A percentile compares a stretch with the other conserved stretches of the same genome.
These are phyloP conservation scores for Syrmaticus mikado DNA, from an alignment of 2,113 vertebrate genomes.

Conservation along the genomic window DNA sequence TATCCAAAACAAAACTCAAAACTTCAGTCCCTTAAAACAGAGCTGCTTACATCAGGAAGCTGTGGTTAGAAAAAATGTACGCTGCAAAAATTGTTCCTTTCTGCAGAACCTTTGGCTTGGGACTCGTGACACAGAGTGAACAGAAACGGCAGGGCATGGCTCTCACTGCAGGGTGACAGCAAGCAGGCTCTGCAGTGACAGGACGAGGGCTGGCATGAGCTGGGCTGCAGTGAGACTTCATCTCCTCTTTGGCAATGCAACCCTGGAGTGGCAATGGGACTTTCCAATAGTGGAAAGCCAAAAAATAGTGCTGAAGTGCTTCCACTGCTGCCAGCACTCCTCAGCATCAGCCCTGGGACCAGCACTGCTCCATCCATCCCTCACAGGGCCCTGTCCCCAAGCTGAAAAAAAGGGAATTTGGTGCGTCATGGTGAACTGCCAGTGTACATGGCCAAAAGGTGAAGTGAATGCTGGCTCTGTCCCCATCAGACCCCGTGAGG, in stretches of 20 bases:
- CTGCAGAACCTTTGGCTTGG: background rate
- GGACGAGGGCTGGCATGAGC: background rate
- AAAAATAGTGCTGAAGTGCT: background rate
- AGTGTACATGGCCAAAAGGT: background rate
- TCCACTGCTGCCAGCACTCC: background rate
- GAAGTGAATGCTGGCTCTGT: background rate
- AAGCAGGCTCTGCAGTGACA: background rate
- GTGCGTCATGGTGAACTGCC: background rate
- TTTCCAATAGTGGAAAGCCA: background rate
- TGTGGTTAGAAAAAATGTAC: background rate
- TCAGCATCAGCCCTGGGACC: background rate
- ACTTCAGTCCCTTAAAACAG: background rate
- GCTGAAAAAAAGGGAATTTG: background rate
- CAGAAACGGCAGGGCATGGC: background rate
- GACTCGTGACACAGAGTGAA: background rate
- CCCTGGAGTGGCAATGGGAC: background rate
- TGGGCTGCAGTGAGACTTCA: fast-evolving
- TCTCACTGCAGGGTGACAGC: background rate
- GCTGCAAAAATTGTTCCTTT: background rate
- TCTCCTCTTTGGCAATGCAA: background rate
- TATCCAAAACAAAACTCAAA: background rate
- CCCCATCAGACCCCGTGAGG: background rate
- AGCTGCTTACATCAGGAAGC: background rate
- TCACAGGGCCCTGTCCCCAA: background rate
- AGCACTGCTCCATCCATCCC: background rate